Evolutionary conservation across 2,797 vertebrate species (phyloP), one percentile per base, ranked within the genome.

Genomic region (Atherinosoma microstoma): DNA sequence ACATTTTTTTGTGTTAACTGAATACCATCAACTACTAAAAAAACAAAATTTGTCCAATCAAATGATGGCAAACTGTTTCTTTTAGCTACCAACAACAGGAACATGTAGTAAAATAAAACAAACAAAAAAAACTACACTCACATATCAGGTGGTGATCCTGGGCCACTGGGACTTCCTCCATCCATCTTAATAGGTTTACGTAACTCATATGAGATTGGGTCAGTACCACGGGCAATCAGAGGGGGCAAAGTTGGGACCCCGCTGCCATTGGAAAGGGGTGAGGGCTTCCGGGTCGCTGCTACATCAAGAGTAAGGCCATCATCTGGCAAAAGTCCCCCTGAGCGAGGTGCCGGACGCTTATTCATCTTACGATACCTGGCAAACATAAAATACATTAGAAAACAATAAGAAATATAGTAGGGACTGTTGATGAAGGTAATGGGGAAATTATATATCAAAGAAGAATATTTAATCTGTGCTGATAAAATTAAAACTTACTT

Each of bases 351-450:
- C 64, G 98, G 92, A 16, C 98, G 97, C 81, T 99, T 99, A 87
- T 99, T 99, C 97, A 98, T 99, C 92, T 99, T 99, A 78, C 98
- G 97, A 91, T 99, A 99, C 82, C 98, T 99, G 86, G 53, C 3
- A 53, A 40, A 45, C 45, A 58, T 9, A 22, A 53, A 15, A 54
- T 18, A 27, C 11, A 24, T 42, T 4, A 51, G 0, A n/a, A 58
- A 15, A 64, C 3, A 27, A 22, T 63, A 7, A 30, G 18, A 45
- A 18, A 57, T 0, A 2, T 20, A 3, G 20, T 56, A 35, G 4
- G 36, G 4, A 4, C 16, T 32, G 1, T 34, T n/a, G 36, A 32
- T 32, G 4, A 32, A 56, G 11, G 15, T n/a, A 49, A 49, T 22
- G 22, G 24, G 45, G 16, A 49, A 49, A n/a, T 49, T 10, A 49